Base-by-base conservation (phyloP, 1,140 invertebrate species). In the Saccostrea glomerata region DNA sequence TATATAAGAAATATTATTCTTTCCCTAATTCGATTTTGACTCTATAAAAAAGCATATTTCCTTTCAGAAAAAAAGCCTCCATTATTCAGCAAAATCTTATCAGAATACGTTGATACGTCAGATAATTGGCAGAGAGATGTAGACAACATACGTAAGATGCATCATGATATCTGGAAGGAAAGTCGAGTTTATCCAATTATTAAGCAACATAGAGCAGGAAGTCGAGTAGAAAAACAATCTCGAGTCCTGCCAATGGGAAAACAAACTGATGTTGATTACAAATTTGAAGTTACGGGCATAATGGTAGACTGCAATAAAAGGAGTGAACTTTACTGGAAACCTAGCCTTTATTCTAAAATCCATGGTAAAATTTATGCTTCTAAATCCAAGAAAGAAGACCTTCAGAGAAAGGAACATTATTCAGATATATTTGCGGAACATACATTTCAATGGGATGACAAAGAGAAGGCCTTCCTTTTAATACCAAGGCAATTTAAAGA, bases 191-290 rank as follows among this genome's bases (percentile, higher is more conserved):
- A 20, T 17, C 30, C 60, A 13, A 63, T 77, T 17, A 85, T 89
- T 6, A 77, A 73, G 20, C 88, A 89, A 54, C 88, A 89, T 25
- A 15, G 88, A 85, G 88, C 88, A 17, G 88, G 88, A 17, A 89
- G 88, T 47, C 25, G 88, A 13, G 88, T 89, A 13, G 88, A 89
- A 70, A 54, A 70, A 36, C 88, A 89, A 63, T 73, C 54, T 23
- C 82, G 88, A 17, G 77, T 89, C 3, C 84, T 89, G n/a, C 88
- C 82, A 1, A 36, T 55, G 7, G 83, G 84, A 13, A 77, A 77
- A 66, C 47, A 77, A 58, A 85, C 82, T 17, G 88, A 89, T 40
- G 88, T 89, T 3, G 88, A 89, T 77, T 89, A 89, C 63, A 89
- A 87, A 55, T 89, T 87, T 89, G 88, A 89, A 66, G 54, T 89